Base-by-base conservation (phyloP, 2,888 invertebrate species). In the Pardosa pseudoannulata region DNA sequence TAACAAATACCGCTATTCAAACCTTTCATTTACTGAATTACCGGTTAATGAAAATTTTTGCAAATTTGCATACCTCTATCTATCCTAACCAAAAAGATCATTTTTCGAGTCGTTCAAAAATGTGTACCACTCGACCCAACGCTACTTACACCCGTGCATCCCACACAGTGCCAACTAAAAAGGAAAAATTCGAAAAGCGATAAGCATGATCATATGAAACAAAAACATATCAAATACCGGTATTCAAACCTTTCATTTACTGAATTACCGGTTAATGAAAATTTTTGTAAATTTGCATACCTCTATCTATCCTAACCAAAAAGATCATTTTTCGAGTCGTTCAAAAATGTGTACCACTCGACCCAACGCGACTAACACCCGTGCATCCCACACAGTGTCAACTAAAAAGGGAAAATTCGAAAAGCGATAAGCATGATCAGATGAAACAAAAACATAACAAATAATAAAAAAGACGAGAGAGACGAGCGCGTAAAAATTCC, bases 111-210 rank as follows among this genome's bases (percentile, higher is more conserved):
- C n/a, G n/a, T 7, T 9, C 36, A 36, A 5, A 9, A 36, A 36
- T 7, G 9, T 5, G 9, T 36, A 5, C 36, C 36, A 36, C 36
- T 11, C 46, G n/a, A 46, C 7, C 46, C 46, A 16, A 46, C 46
- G 46, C 46, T 6, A 9, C 46, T 16, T 16, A 9, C 46, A n/a
- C n/a, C n/a, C n/a, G n/a, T n/a, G 9, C 46, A 46, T 46, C 46
- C 46, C 16, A 46, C 46, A n/a, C 46, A 16, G 5, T n/a, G n/a
- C n/a, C 46, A 46, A 16, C 9, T 46, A 16, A 46, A 46, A 46
- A 46, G 46, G 46, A 16, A 46, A 46, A 46, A 46, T 46, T 46
- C 46, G 46, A 46, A 46, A 46, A 46, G 46, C 46, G 46, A 46
- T n/a, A 46, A 16, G 46, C 46, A 46, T 16, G 46, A 46, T 46